Conservation (phyloP, 1,140 invertebrate genomes). For the Leptinotarsa defecta region DNA sequence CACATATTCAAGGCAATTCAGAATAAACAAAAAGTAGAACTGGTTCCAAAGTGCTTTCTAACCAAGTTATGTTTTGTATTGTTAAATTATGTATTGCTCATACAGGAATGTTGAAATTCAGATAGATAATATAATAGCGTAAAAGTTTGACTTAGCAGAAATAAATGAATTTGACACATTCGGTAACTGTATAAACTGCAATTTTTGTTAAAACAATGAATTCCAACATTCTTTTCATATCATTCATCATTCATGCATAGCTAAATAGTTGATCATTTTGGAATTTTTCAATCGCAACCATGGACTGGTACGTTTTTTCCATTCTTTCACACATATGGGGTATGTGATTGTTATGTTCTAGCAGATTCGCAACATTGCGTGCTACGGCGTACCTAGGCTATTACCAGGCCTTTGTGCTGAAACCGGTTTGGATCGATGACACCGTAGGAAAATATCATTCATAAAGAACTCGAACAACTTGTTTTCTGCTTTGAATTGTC, state of each 20-base stretch:
- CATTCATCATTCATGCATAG: not conserved
- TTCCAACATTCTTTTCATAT: conserved; percentile 1
- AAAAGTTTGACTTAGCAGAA: no score
- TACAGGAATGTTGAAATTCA: no score
- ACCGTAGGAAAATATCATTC: conserved; percentile 32
- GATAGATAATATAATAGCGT: no score
- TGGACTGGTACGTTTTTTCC: conserved; percentile 31
- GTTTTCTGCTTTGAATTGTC: conserved; percentile 28
- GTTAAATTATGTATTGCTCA: no score
- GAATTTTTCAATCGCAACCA: conserved; percentile 9
- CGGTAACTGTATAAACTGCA: no score
- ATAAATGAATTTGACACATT: no score
- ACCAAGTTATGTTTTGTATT: no score
- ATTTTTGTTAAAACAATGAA: not conserved
- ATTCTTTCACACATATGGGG: conserved; percentile 54
- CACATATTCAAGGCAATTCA: no score
- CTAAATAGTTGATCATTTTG: not conserved
- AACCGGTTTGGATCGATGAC: conserved; percentile 1
- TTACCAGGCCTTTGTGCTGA: conserved; percentile 12
- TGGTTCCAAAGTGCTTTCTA: no score
- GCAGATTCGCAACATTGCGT: conserved; percentile 31
- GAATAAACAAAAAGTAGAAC: no score
- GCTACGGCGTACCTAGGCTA: conserved; percentile 18
- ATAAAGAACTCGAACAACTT: conserved; percentile 23
- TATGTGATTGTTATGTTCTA: conserved; percentile 54